phyloP scores from a whole-genome alignment of 2,888 invertebrate genomes.

The Hirudinaria manillensis region DNA sequence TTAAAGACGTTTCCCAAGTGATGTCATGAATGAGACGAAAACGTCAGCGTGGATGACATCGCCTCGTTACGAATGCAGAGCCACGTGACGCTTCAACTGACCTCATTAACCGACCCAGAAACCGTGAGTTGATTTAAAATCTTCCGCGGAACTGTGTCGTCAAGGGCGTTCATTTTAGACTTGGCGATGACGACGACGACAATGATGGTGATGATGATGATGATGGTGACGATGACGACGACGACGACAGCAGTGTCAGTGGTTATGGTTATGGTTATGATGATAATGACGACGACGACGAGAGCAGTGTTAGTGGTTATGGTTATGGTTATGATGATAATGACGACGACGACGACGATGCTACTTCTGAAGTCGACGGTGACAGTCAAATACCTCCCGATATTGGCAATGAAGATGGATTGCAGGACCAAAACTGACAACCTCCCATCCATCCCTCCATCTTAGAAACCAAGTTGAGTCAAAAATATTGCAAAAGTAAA shows the following conservation, averaged over 20 bases:
- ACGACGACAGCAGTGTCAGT: background rate
- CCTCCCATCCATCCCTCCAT: background rate
- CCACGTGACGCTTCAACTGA: no score
- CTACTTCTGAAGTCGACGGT: background rate
- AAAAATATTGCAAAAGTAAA: background rate
- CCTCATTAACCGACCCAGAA: no score
- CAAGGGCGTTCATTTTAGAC: no score
- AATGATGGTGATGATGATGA: constrained; percentile 20
- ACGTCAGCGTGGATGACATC: no score
- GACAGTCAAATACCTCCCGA: background rate
- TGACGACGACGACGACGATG: constrained; percentile 1
- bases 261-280: background rate
- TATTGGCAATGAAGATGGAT: no score
- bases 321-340: background rate
- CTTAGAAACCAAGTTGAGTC: background rate
- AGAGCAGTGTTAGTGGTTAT: background rate
- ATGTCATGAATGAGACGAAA: no score
- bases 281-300: background rate
- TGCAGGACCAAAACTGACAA: background rate
- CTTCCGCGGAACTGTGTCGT: no score
- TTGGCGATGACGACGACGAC: background rate
- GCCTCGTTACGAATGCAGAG: no score
- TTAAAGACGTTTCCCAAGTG: no score
- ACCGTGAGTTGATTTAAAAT: no score
- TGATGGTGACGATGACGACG: constrained; percentile 25